Evolutionary conservation across 2,888 invertebrate genomes (phyloP).

Genomic region (Cyaniris semiargus): DNA sequence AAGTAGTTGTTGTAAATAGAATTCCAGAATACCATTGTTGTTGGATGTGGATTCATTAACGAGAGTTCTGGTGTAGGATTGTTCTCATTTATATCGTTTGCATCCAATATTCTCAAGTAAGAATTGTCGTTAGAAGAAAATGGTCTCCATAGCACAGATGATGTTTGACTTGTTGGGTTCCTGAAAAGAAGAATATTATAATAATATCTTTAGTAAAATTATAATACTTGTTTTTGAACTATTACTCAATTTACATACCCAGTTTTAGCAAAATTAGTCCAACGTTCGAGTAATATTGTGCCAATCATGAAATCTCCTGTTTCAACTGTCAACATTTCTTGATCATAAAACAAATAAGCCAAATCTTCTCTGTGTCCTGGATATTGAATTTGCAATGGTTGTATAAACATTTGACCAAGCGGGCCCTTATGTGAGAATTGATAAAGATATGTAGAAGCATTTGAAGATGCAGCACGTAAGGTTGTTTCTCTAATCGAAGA

Average conservation of each 20-base stretch:
- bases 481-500: constrained; percentile 62
- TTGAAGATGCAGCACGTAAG: constrained; percentile 49
- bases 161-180: constrained; percentile 54
- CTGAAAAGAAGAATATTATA: constrained; percentile 50
- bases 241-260: constrained; percentile 51
- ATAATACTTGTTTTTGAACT: not conserved
- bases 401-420: constrained; percentile 55
- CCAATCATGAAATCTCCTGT: constrained; percentile 53
- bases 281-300: constrained; percentile 63
- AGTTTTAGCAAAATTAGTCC: constrained; percentile 68
- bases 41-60: constrained; percentile 53
- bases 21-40: constrained; percentile 59
- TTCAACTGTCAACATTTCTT: constrained; percentile 40
- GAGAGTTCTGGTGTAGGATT: constrained; percentile 50
- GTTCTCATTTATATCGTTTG: constrained; percentile 48
- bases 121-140: constrained; percentile 46
- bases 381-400: constrained; percentile 52
- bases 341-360: constrained; percentile 59
- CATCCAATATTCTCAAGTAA: constrained; percentile 55
- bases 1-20: constrained; percentile 58
- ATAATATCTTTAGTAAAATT: not conserved
- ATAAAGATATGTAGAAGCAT: constrained; percentile 57
- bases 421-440: constrained; percentile 68
- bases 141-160: constrained; percentile 56
- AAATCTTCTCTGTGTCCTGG: constrained; percentile 69